Evolutionary conservation across 2,888 invertebrate genomes (phyloP), one percentile per base, ranked within the genome.

Genomic region (Pyrgus malvae): DNA sequence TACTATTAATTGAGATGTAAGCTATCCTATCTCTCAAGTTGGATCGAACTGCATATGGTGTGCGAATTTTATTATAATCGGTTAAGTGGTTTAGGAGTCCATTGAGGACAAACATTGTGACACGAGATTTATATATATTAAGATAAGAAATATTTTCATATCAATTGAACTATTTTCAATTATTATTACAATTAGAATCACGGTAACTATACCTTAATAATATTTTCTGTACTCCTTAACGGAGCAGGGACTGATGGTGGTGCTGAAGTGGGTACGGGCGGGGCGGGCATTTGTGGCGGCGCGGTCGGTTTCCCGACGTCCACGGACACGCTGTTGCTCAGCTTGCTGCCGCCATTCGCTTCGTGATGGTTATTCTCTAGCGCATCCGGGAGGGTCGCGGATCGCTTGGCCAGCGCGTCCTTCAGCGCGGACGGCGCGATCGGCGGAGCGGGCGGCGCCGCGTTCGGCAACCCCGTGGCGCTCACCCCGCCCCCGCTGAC

Each of bases 401-500:
- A 78, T 60, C 90, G 83, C 68, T 91, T 84, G 33, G 84, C 76
- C 60, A 88, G 80, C 57, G 86, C 83, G 71, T 91, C 91, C 77
- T 91, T 87, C 70, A 91, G 86, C 63, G 87, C 80, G 55, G 91
- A 83, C 59, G 91, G 86, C 70, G 87, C 83, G 44, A 73, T 66
- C 51, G 81, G 76, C 58, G 87, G 92, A 73, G 81, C 91, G 62
- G 83, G 90, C 72, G 80, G 89, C 67, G 83, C 90, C 70, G 73
- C 69, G 58, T 67, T 68, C 54, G 87, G 83, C 62, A 86, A 76
- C 51, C 83, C 83, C 60, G 83, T 72, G 54, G 80, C 73, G 66
- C 80, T 79, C 66, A 73, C 91, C 71, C 92, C 92, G 66, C 78
- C 70, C 59, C 83, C 80, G 69, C 92, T 91, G 76, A 92, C 86